These are phyloP conservation scores for Nematolebias whitei DNA, from an alignment of 2,113 vertebrate species.

Conservation along the genomic window DNA sequence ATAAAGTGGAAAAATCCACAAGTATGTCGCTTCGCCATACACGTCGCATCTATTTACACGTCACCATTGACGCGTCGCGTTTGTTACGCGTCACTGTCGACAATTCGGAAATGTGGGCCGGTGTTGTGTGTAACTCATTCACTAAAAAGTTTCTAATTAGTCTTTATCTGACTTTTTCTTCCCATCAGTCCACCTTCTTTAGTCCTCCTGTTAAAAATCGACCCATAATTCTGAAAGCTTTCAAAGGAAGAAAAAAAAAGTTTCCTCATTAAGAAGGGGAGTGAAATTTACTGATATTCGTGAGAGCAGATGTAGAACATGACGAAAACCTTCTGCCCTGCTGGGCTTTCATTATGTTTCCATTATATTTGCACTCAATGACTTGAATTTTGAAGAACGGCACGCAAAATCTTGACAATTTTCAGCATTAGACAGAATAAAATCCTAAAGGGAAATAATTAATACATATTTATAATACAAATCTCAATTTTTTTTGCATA, in stretches of 20 bases:
- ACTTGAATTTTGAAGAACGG: conserved; percentile 30
- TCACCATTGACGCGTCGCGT: too few relatives aligned
- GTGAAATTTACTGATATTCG: conserved; percentile 25
- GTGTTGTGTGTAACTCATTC: too few relatives aligned
- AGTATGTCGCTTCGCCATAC: too few relatives aligned
- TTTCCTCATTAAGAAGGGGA: background rate
- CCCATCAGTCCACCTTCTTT: background rate
- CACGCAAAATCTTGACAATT: conserved; percentile 3
- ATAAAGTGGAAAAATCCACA: too few relatives aligned
- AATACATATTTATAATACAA: too few relatives aligned
- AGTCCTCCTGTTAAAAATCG: background rate
- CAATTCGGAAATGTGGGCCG: too few relatives aligned
- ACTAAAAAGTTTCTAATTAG: too few relatives aligned
- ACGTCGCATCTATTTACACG: too few relatives aligned
- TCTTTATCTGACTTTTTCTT: too few relatives aligned
- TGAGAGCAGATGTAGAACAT: conserved; percentile 35
- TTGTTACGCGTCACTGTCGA: too few relatives aligned
- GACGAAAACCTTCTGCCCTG: conserved; percentile 38
- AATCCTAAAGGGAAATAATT: conserved; percentile 7
- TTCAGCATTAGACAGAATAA: conserved; percentile 12
- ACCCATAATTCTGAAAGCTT: background rate
- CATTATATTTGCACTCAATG: conserved; percentile 43
- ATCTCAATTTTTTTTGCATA: too few relatives aligned
- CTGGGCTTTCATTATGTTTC: conserved; percentile 37
- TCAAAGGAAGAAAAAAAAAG: background rate